phyloP scores from a whole-genome alignment of 2,888 invertebrate genomes.

The Ligdia adustata region DNA sequence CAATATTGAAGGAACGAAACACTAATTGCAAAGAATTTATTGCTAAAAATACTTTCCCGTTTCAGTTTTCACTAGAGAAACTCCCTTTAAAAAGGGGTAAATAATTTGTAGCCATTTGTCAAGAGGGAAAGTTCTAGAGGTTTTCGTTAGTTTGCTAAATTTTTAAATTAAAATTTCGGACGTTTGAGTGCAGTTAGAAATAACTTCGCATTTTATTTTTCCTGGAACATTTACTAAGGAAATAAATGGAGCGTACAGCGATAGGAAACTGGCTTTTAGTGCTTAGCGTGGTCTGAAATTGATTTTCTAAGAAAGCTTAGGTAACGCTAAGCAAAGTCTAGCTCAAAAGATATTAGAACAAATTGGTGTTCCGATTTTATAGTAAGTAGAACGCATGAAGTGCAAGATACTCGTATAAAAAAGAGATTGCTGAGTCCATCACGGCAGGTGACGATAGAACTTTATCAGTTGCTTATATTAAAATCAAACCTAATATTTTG shows the following conservation, averaged over 20 bases:
- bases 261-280: not conserved
- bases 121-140: slow-evolving; percentile 25
- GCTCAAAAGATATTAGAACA: not conserved
- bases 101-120: slow-evolving; percentile 37
- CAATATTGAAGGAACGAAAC: slow-evolving; percentile 22
- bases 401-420: no score
- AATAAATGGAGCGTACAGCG: not conserved
- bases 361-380: not conserved
- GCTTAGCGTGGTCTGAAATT: not conserved
- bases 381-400: no score
- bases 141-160: slow-evolving; percentile 19
- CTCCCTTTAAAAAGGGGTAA: slow-evolving; percentile 29
- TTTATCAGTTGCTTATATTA: no score
- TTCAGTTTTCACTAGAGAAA: slow-evolving; percentile 25
- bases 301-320: not conserved
- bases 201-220: slow-evolving; percentile 7
- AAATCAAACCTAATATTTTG: no score
- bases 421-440: no score
- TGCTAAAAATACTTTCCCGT: slow-evolving; percentile 33
- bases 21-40: slow-evolving; percentile 33
- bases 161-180: slow-evolving; percentile 16
- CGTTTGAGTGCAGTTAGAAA: slow-evolving; percentile 1
- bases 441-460: no score
- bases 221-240: not conserved
- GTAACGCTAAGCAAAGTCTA: not conserved